Conservation (phyloP, 2,888 invertebrate species). For the Lasioglossum malachurum region DNA sequence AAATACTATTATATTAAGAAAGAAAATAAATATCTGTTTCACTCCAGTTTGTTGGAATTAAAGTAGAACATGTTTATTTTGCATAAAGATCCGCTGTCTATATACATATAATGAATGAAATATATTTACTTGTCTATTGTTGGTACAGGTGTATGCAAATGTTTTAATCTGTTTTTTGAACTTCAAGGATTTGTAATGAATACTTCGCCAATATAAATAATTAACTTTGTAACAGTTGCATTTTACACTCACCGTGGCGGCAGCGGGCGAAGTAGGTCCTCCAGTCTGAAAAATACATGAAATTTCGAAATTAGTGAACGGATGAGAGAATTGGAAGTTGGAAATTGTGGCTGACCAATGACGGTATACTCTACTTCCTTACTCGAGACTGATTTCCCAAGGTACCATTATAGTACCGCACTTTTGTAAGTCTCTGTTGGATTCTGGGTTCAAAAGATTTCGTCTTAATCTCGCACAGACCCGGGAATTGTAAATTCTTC, state of each 20-base stretch:
- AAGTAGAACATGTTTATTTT: too few species aligned
- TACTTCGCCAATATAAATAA: background rate
- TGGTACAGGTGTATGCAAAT: background rate
- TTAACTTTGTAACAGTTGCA: too few species aligned
- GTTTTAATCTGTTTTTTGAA: background rate
- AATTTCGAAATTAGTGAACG: background rate
- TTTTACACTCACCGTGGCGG: background rate
- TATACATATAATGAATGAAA: too few species aligned
- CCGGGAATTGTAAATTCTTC: slow-evolving; percentile 8
- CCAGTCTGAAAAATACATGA: background rate
- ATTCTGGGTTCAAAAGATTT: background rate
- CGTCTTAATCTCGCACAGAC: background rate
- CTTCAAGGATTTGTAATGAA: background rate
- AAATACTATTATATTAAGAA: too few species aligned
- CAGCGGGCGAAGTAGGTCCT: background rate
- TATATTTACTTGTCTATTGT: background rate
- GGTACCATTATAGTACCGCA: background rate
- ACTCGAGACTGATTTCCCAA: background rate
- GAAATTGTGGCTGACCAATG: background rate
- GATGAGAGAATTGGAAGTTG: background rate
- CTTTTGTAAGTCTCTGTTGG: background rate
- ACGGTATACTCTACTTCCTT: background rate
- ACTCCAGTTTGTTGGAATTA: too few species aligned
- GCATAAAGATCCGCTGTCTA: too few species aligned
- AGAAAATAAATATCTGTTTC: too few species aligned